These are phyloP conservation scores for Musca domestica DNA, from an alignment of 1,140 invertebrate genomes.

Conservation along the genomic window DNA sequence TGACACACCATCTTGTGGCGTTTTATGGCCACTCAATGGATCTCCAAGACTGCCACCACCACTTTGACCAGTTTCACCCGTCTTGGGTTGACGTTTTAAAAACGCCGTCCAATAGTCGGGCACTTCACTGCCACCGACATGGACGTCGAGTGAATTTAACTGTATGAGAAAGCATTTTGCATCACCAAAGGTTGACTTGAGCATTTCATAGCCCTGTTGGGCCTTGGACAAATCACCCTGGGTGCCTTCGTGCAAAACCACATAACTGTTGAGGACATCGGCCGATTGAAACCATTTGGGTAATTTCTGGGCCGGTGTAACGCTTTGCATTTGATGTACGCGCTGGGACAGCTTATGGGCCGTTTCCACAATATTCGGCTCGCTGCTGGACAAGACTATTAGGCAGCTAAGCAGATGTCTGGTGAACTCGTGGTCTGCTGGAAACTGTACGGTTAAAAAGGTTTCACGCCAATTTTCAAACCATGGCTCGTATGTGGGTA, in stretches of 20 bases:
- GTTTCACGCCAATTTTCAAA: constrained; percentile 93
- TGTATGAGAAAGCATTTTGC: constrained; percentile 83
- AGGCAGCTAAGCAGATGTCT: constrained; percentile 90
- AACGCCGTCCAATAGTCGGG: constrained; percentile 84
- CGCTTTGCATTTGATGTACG: constrained; percentile 74
- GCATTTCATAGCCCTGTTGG: constrained; percentile 74
- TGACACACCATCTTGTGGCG: constrained; percentile 58
- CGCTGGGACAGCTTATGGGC: constrained; percentile 75
- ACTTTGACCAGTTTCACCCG: constrained; percentile 22
- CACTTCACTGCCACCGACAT: constrained; percentile 59
- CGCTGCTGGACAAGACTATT: constrained; percentile 79
- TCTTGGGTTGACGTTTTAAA: constrained; percentile 62
- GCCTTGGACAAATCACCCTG: constrained; percentile 57
- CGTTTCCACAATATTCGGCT: constrained; percentile 76
- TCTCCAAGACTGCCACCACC: constrained; percentile 56
- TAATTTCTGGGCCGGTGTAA: constrained; percentile 67
- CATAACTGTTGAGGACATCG: constrained; percentile 81
- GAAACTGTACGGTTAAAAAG: constrained; percentile 84
- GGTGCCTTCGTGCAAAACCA: constrained; percentile 80
- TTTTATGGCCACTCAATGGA: constrained; percentile 65
- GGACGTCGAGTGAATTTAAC: constrained; percentile 72
- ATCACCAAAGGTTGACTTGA: constrained; percentile 81
- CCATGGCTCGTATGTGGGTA: constrained; percentile 84
- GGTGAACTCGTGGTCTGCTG: constrained; percentile 93
- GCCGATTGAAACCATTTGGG: constrained; percentile 89